Percentiles rank a stretch among this genome's conserved stretches.
Conservation (phyloP, 2,113 vertebrate genomes). For the Rousettus leschenaultii region DNA sequence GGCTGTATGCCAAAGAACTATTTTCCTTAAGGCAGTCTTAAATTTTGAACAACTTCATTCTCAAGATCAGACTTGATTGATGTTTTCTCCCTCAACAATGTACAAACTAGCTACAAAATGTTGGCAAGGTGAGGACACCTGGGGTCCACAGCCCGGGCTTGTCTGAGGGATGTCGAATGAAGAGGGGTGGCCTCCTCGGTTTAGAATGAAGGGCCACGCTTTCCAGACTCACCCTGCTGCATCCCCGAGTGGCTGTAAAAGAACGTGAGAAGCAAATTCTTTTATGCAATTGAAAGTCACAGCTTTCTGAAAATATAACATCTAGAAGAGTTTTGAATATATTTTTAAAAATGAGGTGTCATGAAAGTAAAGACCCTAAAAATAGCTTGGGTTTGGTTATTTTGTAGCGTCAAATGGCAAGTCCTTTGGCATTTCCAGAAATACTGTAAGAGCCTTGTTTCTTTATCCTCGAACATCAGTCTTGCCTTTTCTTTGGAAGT, state of each 20-base stretch:
- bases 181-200: background rate
- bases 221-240: background rate
- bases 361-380: background rate
- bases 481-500: background rate
- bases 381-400: slow-evolving; percentile 13
- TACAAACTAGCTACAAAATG: background rate
- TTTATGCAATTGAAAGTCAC: background rate
- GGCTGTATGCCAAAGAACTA: background rate
- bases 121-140: background rate
- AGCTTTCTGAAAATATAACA: slow-evolving; percentile 26
- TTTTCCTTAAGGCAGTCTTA: slow-evolving; percentile 5
- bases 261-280: background rate
- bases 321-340: background rate
- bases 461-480: background rate
- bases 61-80: slow-evolving; percentile 4
- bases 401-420: background rate
- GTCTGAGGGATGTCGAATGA: background rate
- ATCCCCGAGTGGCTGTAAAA: accelerated
- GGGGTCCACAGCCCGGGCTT: background rate
- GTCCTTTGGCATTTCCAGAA: slow-evolving; percentile 10
- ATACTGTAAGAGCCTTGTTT: background rate
- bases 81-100: background rate
- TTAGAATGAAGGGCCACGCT: background rate
- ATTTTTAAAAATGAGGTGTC: slow-evolving; percentile 44
- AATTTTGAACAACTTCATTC: slow-evolving; percentile 14